These are phyloP conservation scores for Trachythela sp. DNA, from an alignment of 64 coral and sea anemone species.

Conservation along the genomic window DNA sequence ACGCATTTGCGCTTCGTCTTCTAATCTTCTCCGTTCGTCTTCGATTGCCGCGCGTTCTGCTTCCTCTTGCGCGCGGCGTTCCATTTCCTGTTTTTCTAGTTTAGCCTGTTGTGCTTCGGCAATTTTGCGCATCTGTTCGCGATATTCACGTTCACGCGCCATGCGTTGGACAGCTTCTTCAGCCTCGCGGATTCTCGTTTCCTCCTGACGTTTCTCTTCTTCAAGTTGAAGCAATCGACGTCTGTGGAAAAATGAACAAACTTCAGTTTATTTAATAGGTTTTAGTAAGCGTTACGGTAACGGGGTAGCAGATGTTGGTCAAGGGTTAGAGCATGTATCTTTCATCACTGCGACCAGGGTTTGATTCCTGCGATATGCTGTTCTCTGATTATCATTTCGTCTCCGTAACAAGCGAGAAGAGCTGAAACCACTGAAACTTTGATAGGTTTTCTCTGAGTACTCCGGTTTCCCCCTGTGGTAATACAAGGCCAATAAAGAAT, in stretches of 20 bases:
- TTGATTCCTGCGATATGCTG: too few species aligned
- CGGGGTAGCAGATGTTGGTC: too few species aligned
- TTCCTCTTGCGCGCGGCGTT: slow-evolving; percentile 52
- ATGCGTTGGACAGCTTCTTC: slow-evolving; percentile 76
- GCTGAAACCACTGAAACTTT: too few species aligned
- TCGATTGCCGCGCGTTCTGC: slow-evolving; percentile 64
- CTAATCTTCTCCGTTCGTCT: slow-evolving; percentile 53
- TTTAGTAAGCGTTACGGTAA: too few species aligned
- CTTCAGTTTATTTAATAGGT: too few species aligned
- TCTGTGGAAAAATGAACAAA: background rate
- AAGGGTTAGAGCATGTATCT: too few species aligned
- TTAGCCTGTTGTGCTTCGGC: slow-evolving; percentile 85
- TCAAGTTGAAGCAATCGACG: slow-evolving; percentile 54
- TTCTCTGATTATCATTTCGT: too few species aligned
- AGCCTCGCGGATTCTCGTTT: slow-evolving; percentile 72
- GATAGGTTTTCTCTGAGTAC: too few species aligned
- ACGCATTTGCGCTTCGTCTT: slow-evolving; percentile 58
- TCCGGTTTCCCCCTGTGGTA: too few species aligned
- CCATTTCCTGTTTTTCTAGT: slow-evolving; percentile 66
- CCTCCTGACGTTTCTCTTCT: slow-evolving; percentile 68
- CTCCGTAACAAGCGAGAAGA: too few species aligned
- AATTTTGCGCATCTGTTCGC: slow-evolving; percentile 86
- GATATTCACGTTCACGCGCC: slow-evolving; percentile 75
- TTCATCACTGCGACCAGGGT: too few species aligned
- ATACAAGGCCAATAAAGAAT: too few species aligned